Evolutionary conservation across 1,140 invertebrate genomes (phyloP), one percentile per base, ranked within the genome.

Genomic region (Nylanderia fulva): DNA sequence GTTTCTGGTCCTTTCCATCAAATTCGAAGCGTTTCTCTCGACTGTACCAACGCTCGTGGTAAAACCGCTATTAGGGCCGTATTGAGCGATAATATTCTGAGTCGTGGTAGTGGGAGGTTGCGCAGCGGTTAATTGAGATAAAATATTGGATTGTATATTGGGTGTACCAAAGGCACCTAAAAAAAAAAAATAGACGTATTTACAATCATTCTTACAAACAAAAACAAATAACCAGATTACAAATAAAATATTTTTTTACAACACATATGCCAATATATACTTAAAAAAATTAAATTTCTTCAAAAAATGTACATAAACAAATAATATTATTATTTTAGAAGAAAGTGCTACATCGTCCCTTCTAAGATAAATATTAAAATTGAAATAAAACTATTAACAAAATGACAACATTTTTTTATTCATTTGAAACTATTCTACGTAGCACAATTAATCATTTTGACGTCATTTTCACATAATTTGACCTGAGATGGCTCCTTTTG

Each of bases 1-100:
- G 85, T 96, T 96, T 66, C 96, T 93, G 0, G 96, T 96, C 52
- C 96, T 94, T 88, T 97, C 96, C 56, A 96, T 96, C 29, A 97
- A 90, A 54, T 96, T 96, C 2, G 96, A 95, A 21, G 94, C 90
- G 82, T 95, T 95, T 13, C 92, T 87, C 33, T 94, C 93, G 5
- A 95, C 92, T 6, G 92, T 94, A 1, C 94, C 92, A n/a, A 94
- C 94, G 84, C 94, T 94, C 11, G 94, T 94, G 7, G 94, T 94
- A 54, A 92, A 95, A 6, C 94, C 94, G 39, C 93, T 95, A 24
- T 91, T 93, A 6, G 93, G 93, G 6, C 94, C 94, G 56, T 95
- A 95, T 69, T 95, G 94, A 33, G 94, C 93, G 63, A 95, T 94
- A 39, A 95, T 94, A 77, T 95, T 94, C n/a, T 95, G 94, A 11